These are phyloP conservation scores for Agrochola lychnidis DNA, from an alignment of 2,888 invertebrate species.

Conservation along the genomic window DNA sequence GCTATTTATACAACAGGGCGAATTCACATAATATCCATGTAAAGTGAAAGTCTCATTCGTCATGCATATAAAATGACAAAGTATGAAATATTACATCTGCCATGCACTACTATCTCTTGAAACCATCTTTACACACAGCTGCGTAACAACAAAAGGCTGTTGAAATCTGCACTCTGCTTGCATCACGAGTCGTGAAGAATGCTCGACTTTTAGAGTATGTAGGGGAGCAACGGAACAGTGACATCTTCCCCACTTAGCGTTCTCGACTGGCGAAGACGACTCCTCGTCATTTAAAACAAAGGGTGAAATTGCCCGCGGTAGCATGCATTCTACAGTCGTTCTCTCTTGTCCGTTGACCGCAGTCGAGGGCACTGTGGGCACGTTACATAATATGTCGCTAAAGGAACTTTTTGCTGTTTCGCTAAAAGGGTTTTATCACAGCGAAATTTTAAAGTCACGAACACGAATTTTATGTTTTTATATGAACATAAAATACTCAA, in stretches of 20 bases:
- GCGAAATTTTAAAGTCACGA: conserved; percentile 53
- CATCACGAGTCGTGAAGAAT: conserved; percentile 79
- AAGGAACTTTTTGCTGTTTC: conserved; percentile 63
- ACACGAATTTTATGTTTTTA: conserved; percentile 47
- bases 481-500: conserved; percentile 45
- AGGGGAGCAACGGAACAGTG: conserved; percentile 82
- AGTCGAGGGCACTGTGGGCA: conserved; percentile 73
- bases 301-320: conserved; percentile 84
- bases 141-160: conserved; percentile 83
- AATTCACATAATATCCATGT: conserved; percentile 32
- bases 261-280: conserved; percentile 79
- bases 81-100: conserved; percentile 57
- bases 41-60: conserved; percentile 28
- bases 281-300: conserved; percentile 87
- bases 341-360: conserved; percentile 84
- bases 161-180: conserved; percentile 82
- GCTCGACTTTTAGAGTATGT: conserved; percentile 81
- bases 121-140: conserved; percentile 63
- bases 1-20: conserved; percentile 37
- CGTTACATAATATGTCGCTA: conserved; percentile 69
- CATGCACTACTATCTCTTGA: conserved; percentile 56
- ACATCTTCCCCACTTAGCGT: conserved; percentile 84
- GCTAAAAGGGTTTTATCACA: conserved; percentile 58
- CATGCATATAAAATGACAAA: conserved; percentile 59
- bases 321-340: conserved; percentile 75